Conservation (phyloP, 2,888 invertebrate genomes). For the Ephialtes manifestator region DNA sequence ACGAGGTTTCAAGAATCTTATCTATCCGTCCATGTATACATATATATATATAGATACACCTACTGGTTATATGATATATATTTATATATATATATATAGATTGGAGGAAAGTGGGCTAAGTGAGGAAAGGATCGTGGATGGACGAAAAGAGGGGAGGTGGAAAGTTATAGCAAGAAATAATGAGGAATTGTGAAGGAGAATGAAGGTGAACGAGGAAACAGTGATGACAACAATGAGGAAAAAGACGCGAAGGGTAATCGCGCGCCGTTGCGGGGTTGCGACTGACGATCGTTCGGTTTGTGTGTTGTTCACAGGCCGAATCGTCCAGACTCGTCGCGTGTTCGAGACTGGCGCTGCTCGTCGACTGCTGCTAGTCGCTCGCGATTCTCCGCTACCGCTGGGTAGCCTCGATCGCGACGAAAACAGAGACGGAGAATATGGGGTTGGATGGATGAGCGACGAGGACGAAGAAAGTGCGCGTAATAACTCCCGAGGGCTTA, state of each 20-base stretch:
- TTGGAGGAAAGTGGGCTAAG: background rate
- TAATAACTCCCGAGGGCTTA: background rate
- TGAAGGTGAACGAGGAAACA: conserved; percentile 16
- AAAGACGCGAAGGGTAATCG: conserved; percentile 22
- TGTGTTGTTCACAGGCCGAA: conserved; percentile 52
- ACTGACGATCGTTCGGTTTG: conserved; percentile 39
- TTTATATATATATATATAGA: conserved; percentile 34
- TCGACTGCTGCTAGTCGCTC: conserved; percentile 58
- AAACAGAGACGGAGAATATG: conserved; percentile 4
- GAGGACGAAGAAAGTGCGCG: conserved; percentile 28
- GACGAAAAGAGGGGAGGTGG: conserved; percentile 2
- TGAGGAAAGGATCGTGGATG: conserved; percentile 15
- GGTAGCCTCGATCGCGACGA: conserved; percentile 40
- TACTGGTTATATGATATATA: background rate
- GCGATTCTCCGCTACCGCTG: conserved; percentile 42
- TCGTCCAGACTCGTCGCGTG: conserved; percentile 65
- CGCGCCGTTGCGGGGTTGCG: conserved; percentile 28
- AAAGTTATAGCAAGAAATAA: background rate
- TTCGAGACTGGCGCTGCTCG: conserved; percentile 66
- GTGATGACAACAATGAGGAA: conserved; percentile 21
- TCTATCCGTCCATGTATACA: conserved; percentile 5
- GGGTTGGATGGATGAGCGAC: conserved; percentile 37
- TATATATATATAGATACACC: background rate
- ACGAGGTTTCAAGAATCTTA: conserved; percentile 1
- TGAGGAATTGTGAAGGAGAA: background rate